Evolutionary conservation across 2,888 invertebrate species (phyloP), one percentile per base, ranked within the genome.

Genomic region (Xanthia icteritia): DNA sequence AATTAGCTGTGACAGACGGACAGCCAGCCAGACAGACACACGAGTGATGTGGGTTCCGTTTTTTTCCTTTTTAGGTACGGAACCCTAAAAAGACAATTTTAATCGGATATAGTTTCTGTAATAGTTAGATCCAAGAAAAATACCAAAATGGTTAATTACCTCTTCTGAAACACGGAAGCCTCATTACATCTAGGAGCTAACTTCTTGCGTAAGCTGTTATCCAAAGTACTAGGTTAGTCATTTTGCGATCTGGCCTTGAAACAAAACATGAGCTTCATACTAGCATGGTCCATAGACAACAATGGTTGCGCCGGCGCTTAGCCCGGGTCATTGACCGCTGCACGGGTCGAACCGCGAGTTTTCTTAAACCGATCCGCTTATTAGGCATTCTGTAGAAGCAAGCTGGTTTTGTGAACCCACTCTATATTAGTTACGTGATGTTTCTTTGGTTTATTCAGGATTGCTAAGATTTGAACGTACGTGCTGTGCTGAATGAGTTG

Each of bases 291-390:
- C 90, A 92, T 93, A 93, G 94, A 95, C 93, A 93, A 95, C 95
- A 96, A 95, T 95, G 94, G 90, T 90, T 94, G 95, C 94, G 94
- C 94, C 92, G 94, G 94, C 94, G 95, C 94, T 93, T 91, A 92
- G 92, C 92, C 92, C 81, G 87, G 86, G 94, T 93, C 94, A 89
- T 83, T 92, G 95, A 95, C 93, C 95, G 90, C 90, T 87, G 78
- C 92, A 90, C 94, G 94, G 95, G 95, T 94, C 94, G 93, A 94
- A 92, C 93, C 93, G 94, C 93, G 94, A 93, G 94, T 94, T 95
- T 95, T 95, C 94, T 95, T 95, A 94, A 95, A 95, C 93, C 93
- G 94, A 95, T 94, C 94, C 92, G 93, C 94, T 94, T 95, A 95
- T 95, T 95, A 95, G 94, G 94, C 93, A 95, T 94, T 94, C 93